phyloP scores from a whole-genome alignment of 2,113 vertebrate genomes.

The Lagopus muta region DNA sequence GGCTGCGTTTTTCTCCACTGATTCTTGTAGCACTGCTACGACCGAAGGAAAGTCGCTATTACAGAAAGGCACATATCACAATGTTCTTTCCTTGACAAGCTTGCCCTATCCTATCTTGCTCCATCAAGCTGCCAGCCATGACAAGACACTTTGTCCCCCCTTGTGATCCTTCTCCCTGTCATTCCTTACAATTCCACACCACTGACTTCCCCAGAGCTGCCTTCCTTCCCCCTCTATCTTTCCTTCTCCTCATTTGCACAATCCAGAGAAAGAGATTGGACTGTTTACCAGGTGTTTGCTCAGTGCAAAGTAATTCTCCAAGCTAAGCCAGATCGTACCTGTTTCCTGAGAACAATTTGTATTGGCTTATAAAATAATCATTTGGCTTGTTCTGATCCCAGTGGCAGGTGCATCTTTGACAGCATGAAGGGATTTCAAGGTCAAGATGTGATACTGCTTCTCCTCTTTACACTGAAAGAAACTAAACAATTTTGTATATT shows the following conservation, averaged over 20 bases:
- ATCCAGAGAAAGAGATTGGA: not conserved
- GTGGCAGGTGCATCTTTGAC: not conserved
- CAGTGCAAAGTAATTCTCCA: not conserved
- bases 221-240: not conserved
- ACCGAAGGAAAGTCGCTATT: not conserved
- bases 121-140: not conserved
- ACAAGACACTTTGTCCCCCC: not conserved
- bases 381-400: not conserved
- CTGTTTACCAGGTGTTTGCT: not conserved
- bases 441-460: not conserved
- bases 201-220: not conserved
- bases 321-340: not conserved
- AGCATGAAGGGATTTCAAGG: not conserved
- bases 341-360: not conserved
- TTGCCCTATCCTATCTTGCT: not conserved
- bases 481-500: not conserved
- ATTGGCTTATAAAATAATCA: not conserved
- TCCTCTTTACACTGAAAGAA: not conserved
- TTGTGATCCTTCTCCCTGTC: not conserved
- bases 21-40: not conserved
- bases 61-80: not conserved
- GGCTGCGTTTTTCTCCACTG: not conserved
- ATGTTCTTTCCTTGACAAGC: not conserved
- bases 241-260: not conserved
- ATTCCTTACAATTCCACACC: not conserved